phyloP scores from a whole-genome alignment of 2,888 invertebrate genomes.

The Choristoneura rosaceana region DNA sequence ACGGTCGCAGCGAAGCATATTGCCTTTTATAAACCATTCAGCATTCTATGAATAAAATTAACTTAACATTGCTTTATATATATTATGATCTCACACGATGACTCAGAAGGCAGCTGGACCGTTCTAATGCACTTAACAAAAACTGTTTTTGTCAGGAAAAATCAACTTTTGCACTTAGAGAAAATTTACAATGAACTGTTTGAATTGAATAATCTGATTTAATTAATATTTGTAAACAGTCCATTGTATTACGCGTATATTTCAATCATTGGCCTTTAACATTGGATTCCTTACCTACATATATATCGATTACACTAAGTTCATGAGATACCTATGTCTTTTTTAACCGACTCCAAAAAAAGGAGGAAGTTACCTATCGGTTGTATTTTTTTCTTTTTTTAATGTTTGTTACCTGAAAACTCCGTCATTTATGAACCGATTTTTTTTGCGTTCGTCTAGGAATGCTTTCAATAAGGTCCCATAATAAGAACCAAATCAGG shows the following conservation, averaged over 20 bases:
- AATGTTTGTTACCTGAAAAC: no score
- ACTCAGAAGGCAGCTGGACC: slow-evolving; percentile 17
- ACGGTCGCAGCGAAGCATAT: neutral
- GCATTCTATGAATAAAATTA: slow-evolving; percentile 29
- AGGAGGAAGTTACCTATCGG: no score
- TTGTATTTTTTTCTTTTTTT: no score
- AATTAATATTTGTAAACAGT: neutral
- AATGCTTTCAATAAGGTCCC: no score
- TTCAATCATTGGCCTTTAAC: neutral
- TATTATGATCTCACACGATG: slow-evolving; percentile 34
- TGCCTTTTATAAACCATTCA: slow-evolving; percentile 17
- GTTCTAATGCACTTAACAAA: slow-evolving; percentile 6
- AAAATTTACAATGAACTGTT: slow-evolving; percentile 1
- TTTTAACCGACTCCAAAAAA: no score
- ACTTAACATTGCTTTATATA: slow-evolving; percentile 11
- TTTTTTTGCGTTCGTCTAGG: no score
- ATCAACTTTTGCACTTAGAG: slow-evolving; percentile 18
- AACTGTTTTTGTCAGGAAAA: slow-evolving; percentile 18
- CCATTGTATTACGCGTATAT: neutral
- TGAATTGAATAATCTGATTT: neutral
- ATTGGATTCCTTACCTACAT: neutral
- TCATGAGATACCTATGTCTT: no score
- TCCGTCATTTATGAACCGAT: no score
- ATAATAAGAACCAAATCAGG: no score
- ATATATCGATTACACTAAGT: no score